These are phyloP conservation scores for Parascotia fuliginaria DNA, from an alignment of 2,888 invertebrate genomes.

Conservation along the genomic window DNA sequence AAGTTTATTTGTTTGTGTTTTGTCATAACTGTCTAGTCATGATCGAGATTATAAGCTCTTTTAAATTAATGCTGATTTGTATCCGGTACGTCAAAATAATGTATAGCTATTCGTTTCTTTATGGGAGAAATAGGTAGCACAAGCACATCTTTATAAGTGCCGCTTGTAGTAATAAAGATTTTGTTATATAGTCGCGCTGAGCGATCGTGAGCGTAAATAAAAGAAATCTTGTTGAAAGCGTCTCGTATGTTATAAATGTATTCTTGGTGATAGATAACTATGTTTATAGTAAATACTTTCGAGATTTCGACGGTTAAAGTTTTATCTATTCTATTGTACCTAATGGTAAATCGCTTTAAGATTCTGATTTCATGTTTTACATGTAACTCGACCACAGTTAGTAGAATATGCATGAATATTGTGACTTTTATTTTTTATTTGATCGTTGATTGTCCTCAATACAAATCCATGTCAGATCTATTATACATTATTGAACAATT, in stretches of 20 bases:
- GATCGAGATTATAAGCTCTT: conserved; percentile 8
- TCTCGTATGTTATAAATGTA: conserved; percentile 43
- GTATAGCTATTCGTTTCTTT: conserved; percentile 19
- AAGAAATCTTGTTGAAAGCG: conserved; percentile 43
- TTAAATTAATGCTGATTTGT: conserved; percentile 9
- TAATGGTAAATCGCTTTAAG: conserved; percentile 40
- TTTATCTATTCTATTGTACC: conserved; percentile 32
- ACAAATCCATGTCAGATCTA: conserved; percentile 28
- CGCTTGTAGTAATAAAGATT: conserved; percentile 40
- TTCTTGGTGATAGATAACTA: conserved; percentile 48
- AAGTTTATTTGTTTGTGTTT: conserved; percentile 50
- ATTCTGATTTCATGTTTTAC: conserved; percentile 33
- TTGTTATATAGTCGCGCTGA: conserved; percentile 43
- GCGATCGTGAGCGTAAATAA: conserved; percentile 44
- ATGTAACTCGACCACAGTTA: conserved; percentile 21
- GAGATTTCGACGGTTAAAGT: conserved; percentile 33
- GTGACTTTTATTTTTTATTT: conserved; percentile 8
- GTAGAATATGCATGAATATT: conserved; percentile 2
- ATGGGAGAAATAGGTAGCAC: conserved; percentile 24
- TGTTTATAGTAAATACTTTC: conserved; percentile 49
- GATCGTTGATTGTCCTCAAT: conserved; percentile 29
- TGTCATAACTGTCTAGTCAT: conserved; percentile 19
- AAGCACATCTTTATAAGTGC: conserved; percentile 45
- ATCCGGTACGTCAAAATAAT: conserved; percentile 3
- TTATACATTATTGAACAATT: conserved; percentile 24